Percentiles rank a stretch among this genome's conserved stretches.
These are phyloP conservation scores for Champsocephalus esox DNA, from an alignment of 2,797 vertebrate species.

Conservation along the genomic window DNA sequence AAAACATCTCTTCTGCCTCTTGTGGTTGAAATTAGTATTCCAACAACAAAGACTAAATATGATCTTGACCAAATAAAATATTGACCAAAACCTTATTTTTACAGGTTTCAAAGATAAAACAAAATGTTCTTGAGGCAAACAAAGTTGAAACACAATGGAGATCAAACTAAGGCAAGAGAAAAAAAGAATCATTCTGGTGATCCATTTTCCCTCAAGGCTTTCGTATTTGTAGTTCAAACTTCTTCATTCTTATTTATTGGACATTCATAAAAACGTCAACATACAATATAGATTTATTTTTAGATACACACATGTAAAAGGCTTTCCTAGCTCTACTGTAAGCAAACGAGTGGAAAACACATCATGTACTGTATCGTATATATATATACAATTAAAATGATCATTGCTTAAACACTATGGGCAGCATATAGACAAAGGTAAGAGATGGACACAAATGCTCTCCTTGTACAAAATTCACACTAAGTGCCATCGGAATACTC, in stretches of 20 bases:
- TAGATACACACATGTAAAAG: slow-evolving; percentile 48
- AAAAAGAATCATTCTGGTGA: too few relatives aligned
- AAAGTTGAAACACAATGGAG: too few relatives aligned
- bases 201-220: too few relatives aligned
- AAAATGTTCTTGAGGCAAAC: too few relatives aligned
- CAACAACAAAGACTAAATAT: too few relatives aligned
- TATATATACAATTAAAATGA: slow-evolving; percentile 52
- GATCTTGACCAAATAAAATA: too few relatives aligned
- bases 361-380: slow-evolving; percentile 23
- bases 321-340: slow-evolving; percentile 33
- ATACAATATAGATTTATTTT: slow-evolving; percentile 52
- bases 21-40: too few relatives aligned
- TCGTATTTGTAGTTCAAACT: slow-evolving; percentile 18
- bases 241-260: slow-evolving; percentile 54
- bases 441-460: slow-evolving; percentile 46
- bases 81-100: too few relatives aligned
- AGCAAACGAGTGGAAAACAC: slow-evolving; percentile 38
- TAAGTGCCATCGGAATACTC: slow-evolving; percentile 6
- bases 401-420: slow-evolving; percentile 19
- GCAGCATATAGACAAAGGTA: slow-evolving; percentile 31
- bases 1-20: too few relatives aligned
- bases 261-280: slow-evolving; percentile 63
- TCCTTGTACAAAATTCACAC: slow-evolving; percentile 38
- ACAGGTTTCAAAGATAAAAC: too few relatives aligned
- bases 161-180: too few relatives aligned